Evolutionary conservation across 2,797 vertebrate species (phyloP).

Genomic region (Oreochromis grahami): DNA sequence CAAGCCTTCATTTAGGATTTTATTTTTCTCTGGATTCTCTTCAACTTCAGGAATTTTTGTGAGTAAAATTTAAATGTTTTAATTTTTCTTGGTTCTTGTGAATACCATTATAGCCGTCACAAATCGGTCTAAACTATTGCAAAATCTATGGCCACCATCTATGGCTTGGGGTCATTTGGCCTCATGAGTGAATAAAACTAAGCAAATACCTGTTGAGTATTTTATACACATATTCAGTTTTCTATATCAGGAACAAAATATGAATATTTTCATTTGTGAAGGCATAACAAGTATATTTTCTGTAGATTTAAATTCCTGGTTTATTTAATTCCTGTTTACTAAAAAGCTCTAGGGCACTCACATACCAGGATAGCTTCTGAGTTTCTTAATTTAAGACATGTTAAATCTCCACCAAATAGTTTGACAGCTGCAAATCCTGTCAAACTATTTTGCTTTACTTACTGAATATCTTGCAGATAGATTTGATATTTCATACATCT

Average conservation of each 20-base stretch:
- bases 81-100: background rate
- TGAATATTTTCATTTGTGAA: background rate
- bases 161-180: background rate
- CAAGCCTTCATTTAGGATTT: constrained; percentile 23
- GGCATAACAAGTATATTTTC: background rate
- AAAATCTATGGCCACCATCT: background rate
- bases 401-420: background rate
- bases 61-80: background rate
- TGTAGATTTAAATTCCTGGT: background rate
- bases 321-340: background rate
- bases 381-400: constrained; percentile 3
- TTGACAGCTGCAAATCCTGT: constrained; percentile 3
- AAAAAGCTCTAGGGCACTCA: background rate
- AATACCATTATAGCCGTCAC: background rate
- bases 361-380: background rate
- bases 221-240: background rate
- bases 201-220: background rate
- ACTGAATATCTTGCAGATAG: constrained; percentile 52
- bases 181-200: background rate
- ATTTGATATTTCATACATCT: constrained; percentile 41
- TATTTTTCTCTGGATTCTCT: background rate
- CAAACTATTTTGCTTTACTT: constrained; percentile 12
- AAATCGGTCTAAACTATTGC: background rate
- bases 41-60: background rate
- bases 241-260: background rate